Conservation (phyloP, 2,113 vertebrate species). For the Motacilla tschutschensis region DNA sequence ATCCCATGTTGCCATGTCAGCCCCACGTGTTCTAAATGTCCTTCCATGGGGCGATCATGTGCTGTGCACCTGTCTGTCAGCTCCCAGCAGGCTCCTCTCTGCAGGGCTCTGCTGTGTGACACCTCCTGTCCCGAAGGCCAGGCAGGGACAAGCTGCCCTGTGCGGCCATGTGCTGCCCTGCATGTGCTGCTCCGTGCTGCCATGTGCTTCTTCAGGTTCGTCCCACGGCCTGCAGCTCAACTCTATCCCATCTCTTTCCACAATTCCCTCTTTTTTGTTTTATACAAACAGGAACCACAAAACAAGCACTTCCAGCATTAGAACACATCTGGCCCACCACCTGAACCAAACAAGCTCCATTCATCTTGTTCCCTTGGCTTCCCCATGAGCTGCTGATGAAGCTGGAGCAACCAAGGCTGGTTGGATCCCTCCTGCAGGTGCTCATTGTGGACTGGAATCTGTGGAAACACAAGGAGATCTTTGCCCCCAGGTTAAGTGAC, state of each 20-base stretch:
- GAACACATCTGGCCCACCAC: background rate
- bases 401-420: background rate
- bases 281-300: background rate
- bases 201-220: background rate
- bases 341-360: background rate
- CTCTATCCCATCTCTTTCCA: background rate
- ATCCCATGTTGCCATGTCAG: background rate
- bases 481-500: background rate
- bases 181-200: background rate
- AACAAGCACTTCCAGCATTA: background rate
- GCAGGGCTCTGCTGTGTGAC: background rate
- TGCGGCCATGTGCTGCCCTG: background rate
- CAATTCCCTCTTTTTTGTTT: background rate
- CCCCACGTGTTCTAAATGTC: background rate
- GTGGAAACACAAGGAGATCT: background rate
- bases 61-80: background rate
- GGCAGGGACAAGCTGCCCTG: background rate
- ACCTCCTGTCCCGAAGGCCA: background rate
- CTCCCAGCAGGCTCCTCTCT: background rate
- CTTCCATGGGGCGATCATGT: background rate
- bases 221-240: background rate
- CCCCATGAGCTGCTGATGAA: background rate
- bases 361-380: background rate
- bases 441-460: background rate
- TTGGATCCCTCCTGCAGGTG: background rate